Percentiles rank a stretch among this genome's conserved stretches.
phyloP scores from a whole-genome alignment of 2,888 invertebrate species.

The Mellilla xanthometata region DNA sequence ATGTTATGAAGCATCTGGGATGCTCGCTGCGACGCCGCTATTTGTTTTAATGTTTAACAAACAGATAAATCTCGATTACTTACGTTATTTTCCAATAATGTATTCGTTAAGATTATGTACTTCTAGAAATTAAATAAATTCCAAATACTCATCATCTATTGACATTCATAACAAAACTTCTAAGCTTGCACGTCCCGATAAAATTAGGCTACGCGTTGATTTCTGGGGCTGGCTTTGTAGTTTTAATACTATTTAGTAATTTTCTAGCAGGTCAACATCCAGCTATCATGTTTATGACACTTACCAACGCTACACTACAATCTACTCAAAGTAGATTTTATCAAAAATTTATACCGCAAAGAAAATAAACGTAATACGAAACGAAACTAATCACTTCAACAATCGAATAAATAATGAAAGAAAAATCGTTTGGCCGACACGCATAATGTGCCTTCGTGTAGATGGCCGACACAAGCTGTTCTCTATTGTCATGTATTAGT shows the following conservation, averaged over 20 bases:
- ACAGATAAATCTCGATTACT: too few relatives aligned
- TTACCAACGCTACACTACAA: conserved; percentile 46
- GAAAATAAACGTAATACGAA: conserved; percentile 62
- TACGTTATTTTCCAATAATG: too few relatives aligned
- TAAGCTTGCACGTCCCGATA: conserved; percentile 27
- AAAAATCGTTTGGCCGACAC: conserved; percentile 71
- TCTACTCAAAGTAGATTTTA: conserved; percentile 62
- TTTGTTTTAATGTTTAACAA: too few relatives aligned
- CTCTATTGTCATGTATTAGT: conserved; percentile 26
- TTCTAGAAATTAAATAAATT: too few relatives aligned
- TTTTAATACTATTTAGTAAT: too few relatives aligned
- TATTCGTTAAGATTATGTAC: too few relatives aligned
- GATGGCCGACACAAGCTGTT: conserved; percentile 61
- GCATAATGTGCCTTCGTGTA: conserved; percentile 49
- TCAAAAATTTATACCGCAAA: conserved; percentile 44
- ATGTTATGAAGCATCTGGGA: too few relatives aligned
- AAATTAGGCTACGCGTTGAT: conserved; percentile 32
- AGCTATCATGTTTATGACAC: conserved; percentile 50
- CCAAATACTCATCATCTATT: too few relatives aligned
- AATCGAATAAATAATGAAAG: conserved; percentile 65
- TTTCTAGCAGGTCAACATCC: not conserved
- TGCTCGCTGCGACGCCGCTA: too few relatives aligned
- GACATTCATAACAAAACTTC: conserved; percentile 13
- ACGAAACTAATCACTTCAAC: conserved; percentile 67
- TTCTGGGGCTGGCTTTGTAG: not conserved